phyloP scores from a whole-genome alignment of 2,888 invertebrate genomes.

The Ctenicera cuprea region DNA sequence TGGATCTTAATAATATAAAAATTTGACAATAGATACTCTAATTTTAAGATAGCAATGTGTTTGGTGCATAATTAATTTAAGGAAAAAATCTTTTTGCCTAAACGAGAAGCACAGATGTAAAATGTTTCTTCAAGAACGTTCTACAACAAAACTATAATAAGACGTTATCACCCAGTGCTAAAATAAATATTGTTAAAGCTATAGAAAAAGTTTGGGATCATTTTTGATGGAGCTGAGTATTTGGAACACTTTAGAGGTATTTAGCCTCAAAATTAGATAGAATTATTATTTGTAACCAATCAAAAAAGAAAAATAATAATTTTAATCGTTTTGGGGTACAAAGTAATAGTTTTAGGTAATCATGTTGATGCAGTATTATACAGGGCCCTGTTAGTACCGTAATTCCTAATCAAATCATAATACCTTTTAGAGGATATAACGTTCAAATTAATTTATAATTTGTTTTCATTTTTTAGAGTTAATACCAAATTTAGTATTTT shows the following conservation, averaged over 20 bases:
- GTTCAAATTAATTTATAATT: slow-evolving; percentile 56
- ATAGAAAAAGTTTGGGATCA: slow-evolving; percentile 40
- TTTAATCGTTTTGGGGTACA: slow-evolving; percentile 48
- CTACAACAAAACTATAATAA: slow-evolving; percentile 34
- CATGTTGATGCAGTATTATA: slow-evolving; percentile 48
- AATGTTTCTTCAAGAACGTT: slow-evolving; percentile 14
- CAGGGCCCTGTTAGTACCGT: slow-evolving; percentile 47
- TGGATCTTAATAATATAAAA: no score
- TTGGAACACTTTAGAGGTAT: slow-evolving; percentile 34
- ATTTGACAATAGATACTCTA: no score
- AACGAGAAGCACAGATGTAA: slow-evolving; percentile 2
- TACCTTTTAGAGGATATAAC: slow-evolving; percentile 43
- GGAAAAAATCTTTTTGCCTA: slow-evolving; percentile 12
- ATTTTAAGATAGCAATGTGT: slow-evolving; percentile 12
- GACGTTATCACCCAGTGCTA: slow-evolving; percentile 48
- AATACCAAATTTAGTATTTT: neutral
- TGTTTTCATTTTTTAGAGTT: neutral
- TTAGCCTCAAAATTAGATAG: slow-evolving; percentile 43
- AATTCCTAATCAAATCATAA: slow-evolving; percentile 38
- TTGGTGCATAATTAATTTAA: neutral
- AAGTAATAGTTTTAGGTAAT: slow-evolving; percentile 44
- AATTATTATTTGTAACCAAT: slow-evolving; percentile 46
- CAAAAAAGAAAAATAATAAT: slow-evolving; percentile 43
- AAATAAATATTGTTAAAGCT: slow-evolving; percentile 43
- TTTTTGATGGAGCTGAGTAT: slow-evolving; percentile 42